Conservation (phyloP, 1,140 invertebrate genomes). For the Drosophila malerkotliana region DNA sequence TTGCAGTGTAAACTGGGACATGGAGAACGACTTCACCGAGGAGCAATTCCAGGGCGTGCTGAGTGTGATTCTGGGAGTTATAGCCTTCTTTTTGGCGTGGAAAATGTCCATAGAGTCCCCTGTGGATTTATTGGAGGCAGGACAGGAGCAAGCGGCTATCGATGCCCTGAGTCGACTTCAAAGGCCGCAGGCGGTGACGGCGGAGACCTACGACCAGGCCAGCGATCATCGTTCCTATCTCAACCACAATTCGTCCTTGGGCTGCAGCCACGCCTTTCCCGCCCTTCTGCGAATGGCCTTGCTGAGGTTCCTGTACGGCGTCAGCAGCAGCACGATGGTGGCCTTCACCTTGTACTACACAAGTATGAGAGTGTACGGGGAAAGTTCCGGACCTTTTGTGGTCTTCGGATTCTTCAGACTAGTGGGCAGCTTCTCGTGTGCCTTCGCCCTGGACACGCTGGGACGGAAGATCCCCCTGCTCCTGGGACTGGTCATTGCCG, state of each 20-base stretch:
- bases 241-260: slow-evolving; percentile 31
- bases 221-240: slow-evolving; percentile 66
- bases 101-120: slow-evolving; percentile 63
- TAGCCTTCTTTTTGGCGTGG: slow-evolving; percentile 46
- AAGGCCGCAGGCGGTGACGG: slow-evolving; percentile 53
- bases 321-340: slow-evolving; percentile 55
- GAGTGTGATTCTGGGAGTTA: slow-evolving; percentile 38
- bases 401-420: slow-evolving; percentile 63
- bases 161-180: slow-evolving; percentile 59
- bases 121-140: slow-evolving; percentile 43
- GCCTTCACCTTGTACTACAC: slow-evolving; percentile 41
- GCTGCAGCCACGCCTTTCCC: slow-evolving; percentile 44
- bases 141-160: slow-evolving; percentile 57
- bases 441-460: slow-evolving; percentile 56
- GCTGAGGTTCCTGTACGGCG: slow-evolving; percentile 47
- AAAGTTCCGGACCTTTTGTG: slow-evolving; percentile 52
- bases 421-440: slow-evolving; percentile 46
- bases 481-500: slow-evolving; percentile 55
- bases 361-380: slow-evolving; percentile 47
- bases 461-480: slow-evolving; percentile 64
- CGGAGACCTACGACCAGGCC: slow-evolving; percentile 69
- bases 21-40: slow-evolving; percentile 31
- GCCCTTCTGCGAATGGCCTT: slow-evolving; percentile 60
- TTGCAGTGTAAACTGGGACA: slow-evolving; percentile 37
- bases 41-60: slow-evolving; percentile 60